Conservation (phyloP, 2,797 vertebrate species). For the Molossus alvarezi region DNA sequence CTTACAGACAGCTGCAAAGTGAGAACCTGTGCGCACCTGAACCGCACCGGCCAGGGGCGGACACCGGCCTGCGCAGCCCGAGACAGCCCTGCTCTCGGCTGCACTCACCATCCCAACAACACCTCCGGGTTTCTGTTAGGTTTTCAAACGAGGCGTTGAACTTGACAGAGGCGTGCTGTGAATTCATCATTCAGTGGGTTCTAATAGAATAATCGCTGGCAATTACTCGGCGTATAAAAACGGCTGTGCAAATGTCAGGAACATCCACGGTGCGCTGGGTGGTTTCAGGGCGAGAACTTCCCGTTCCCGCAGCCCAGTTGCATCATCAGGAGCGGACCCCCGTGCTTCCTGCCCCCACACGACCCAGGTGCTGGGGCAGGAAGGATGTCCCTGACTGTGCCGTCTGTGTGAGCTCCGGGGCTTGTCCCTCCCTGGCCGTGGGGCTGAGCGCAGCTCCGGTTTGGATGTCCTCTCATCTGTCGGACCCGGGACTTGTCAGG, state of each 20-base stretch:
- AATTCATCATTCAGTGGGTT: conserved; percentile 37
- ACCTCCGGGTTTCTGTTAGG: not conserved
- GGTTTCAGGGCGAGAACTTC: not conserved
- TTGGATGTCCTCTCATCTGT: not conserved
- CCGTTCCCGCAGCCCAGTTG: not conserved
- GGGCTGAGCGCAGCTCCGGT: not conserved
- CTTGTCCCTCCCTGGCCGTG: not conserved
- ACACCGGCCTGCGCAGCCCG: not conserved
- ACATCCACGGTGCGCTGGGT: not conserved
- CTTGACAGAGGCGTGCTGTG: not conserved
- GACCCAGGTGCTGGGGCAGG: not conserved
- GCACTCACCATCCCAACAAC: not conserved
- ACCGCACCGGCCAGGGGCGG: not conserved
- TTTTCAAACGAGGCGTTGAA: conserved; percentile 57
- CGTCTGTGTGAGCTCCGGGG: accelerated
- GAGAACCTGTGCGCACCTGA: not conserved
- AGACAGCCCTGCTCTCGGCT: not conserved
- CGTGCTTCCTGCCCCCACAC: not conserved
- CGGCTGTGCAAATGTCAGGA: not conserved
- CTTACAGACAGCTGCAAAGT: not conserved
- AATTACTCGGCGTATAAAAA: conserved; percentile 63
- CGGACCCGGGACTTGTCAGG: not conserved
- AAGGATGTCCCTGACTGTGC: not conserved
- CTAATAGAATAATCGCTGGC: conserved; percentile 76
- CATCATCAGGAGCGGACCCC: not conserved